phyloP scores from a whole-genome alignment of 2,888 invertebrate genomes.

The Mimas tiliae region DNA sequence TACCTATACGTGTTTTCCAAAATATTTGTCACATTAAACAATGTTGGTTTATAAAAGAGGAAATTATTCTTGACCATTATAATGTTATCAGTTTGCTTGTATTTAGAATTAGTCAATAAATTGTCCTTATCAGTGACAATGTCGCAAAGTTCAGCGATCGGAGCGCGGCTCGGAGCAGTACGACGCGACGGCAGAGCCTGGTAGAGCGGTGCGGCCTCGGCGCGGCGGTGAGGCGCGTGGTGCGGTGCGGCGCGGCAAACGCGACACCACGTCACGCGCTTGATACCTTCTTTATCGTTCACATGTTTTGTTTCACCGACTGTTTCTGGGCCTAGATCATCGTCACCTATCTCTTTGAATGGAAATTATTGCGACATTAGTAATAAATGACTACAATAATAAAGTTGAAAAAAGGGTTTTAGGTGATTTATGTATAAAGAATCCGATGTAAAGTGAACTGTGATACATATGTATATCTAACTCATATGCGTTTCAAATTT shows the following conservation, averaged over 20 bases:
- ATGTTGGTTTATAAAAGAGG: not conserved
- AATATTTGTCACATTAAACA: not conserved
- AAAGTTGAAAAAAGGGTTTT: not conserved
- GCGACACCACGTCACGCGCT: slow-evolving; percentile 70
- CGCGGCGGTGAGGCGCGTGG: slow-evolving; percentile 32
- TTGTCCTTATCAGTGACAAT: slow-evolving; percentile 70
- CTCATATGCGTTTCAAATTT: slow-evolving; percentile 27
- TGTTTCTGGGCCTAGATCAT: slow-evolving; percentile 49
- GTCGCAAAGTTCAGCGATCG: slow-evolving; percentile 71
- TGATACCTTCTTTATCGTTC: slow-evolving; percentile 67
- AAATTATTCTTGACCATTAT: slow-evolving; percentile 23
- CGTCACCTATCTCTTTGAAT: not conserved
- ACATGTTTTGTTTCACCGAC: slow-evolving; percentile 44
- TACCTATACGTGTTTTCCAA: not conserved
- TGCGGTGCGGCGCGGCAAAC: slow-evolving; percentile 46
- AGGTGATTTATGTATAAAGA: no score
- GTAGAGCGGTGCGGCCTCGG: slow-evolving; percentile 39
- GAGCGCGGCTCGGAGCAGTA: slow-evolving; percentile 40
- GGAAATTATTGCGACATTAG: not conserved
- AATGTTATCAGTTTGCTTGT: slow-evolving; percentile 40
- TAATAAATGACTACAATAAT: not conserved
- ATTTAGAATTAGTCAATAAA: slow-evolving; percentile 61
- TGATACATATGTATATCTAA: not conserved
- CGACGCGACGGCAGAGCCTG: slow-evolving; percentile 35
- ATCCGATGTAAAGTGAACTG: not conserved